These are phyloP conservation scores for Dromococcyx pavoninus DNA, from an alignment of 2,797 vertebrate genomes.

Conservation along the genomic window DNA sequence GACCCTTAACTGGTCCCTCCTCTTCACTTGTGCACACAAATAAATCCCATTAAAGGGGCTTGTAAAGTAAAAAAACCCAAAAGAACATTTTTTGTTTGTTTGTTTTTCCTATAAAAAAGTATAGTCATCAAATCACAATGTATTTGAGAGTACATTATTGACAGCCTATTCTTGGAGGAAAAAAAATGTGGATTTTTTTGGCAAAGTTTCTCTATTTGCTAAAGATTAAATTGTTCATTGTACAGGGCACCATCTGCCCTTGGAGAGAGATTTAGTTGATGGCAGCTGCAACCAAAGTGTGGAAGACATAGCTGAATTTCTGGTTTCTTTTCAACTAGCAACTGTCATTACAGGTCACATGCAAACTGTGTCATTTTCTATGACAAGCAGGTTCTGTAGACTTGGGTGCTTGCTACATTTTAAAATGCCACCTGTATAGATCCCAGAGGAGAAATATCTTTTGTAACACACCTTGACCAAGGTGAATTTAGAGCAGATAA, in stretches of 20 bases:
- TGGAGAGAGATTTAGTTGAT: slow-evolving; percentile 76
- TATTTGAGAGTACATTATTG: slow-evolving; percentile 76
- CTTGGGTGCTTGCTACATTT: slow-evolving; percentile 48
- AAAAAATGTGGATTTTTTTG: slow-evolving; percentile 70
- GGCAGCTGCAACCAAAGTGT: slow-evolving; percentile 73
- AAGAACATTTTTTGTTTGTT: neutral
- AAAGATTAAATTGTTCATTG: slow-evolving; percentile 82
- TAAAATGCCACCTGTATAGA: slow-evolving; percentile 62
- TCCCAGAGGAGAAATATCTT: slow-evolving; percentile 33
- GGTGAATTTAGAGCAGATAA: neutral
- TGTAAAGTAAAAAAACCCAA: neutral
- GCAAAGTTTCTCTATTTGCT: slow-evolving; percentile 77
- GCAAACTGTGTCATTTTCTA: slow-evolving; percentile 68
- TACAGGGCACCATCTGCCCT: slow-evolving; percentile 78
- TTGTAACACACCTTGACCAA: slow-evolving; percentile 51
- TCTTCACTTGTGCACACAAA: neutral
- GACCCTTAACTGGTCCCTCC: neutral
- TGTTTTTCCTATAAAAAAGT: slow-evolving; percentile 69
- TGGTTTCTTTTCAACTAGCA: slow-evolving; percentile 65
- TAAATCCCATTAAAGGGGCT: neutral
- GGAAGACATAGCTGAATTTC: slow-evolving; percentile 74
- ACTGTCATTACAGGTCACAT: slow-evolving; percentile 67
- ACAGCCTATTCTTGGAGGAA: slow-evolving; percentile 75
- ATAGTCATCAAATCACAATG: slow-evolving; percentile 64
- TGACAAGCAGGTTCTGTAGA: slow-evolving; percentile 65